Evolutionary conservation across 1,140 invertebrate species (phyloP).

Genomic region (Megalopta genalis): DNA sequence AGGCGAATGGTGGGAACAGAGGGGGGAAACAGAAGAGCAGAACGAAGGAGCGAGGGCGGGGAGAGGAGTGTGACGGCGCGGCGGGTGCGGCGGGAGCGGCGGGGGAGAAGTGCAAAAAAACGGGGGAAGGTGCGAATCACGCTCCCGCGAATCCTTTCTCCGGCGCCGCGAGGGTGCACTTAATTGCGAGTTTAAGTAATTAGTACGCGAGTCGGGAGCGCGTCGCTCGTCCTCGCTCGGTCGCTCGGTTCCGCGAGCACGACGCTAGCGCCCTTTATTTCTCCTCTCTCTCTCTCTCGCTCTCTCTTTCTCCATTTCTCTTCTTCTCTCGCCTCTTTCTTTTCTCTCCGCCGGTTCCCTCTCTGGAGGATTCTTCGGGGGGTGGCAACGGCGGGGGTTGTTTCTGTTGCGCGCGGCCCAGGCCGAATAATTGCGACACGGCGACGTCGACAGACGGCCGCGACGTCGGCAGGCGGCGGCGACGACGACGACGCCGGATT

Average conservation of each 20-base stretch:
- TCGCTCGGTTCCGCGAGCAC: conserved; percentile 43
- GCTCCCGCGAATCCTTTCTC: conserved; percentile 71
- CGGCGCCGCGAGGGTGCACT: conserved; percentile 60
- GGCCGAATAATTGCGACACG: conserved; percentile 44
- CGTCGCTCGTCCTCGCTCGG: conserved; percentile 55
- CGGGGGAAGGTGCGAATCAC: conserved; percentile 72
- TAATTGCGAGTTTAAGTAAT: conserved; percentile 73
- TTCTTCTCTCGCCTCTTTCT: not conserved
- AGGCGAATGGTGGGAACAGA: conserved; percentile 52
- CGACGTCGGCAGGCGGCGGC: no score
- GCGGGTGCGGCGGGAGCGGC: conserved; percentile 29
- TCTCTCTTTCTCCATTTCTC: conserved; percentile 7
- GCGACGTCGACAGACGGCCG: no score
- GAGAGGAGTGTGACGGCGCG: conserved; percentile 32
- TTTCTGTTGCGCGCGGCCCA: conserved; percentile 30
- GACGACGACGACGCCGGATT: conserved; percentile 33
- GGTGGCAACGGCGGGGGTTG: conserved; percentile 17
- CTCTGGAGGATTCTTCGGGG: conserved; percentile 43
- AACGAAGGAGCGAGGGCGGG: not conserved
- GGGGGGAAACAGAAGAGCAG: conserved; percentile 16
- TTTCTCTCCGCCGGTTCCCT: conserved; percentile 1
- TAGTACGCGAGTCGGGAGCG: conserved; percentile 63
- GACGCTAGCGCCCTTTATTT: conserved; percentile 28
- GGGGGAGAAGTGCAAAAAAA: conserved; percentile 49
- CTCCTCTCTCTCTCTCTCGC: not conserved